Conservation (phyloP, 2,888 invertebrate species). For the Branchinecta sandiegonensis region DNA sequence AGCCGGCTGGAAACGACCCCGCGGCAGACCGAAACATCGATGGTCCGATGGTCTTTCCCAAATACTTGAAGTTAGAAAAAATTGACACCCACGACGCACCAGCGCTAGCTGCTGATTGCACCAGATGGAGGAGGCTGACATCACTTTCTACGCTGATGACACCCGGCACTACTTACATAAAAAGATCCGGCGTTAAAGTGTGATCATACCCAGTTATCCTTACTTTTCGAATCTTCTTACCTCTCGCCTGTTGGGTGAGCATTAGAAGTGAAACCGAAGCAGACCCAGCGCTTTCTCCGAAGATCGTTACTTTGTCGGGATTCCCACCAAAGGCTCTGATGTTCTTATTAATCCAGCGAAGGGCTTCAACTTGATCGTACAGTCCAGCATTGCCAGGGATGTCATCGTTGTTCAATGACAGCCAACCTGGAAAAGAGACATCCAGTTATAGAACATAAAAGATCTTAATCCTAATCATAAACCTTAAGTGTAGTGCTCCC, state of each 20-base stretch:
- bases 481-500: not conserved
- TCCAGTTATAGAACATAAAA: no score
- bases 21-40: no score
- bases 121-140: no score
- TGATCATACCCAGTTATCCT: no score
- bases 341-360: slow-evolving; percentile 28
- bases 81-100: no score
- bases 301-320: slow-evolving; percentile 26
- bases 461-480: not conserved
- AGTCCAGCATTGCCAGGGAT: slow-evolving; percentile 29
- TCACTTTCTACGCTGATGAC: no score
- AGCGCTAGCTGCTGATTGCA: no score
- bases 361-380: slow-evolving; percentile 32
- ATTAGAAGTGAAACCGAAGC: slow-evolving; percentile 26
- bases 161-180: no score
- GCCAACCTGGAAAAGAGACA: slow-evolving; percentile 24
- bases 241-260: slow-evolving; percentile 22
- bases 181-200: no score
- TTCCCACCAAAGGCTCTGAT: slow-evolving; percentile 28
- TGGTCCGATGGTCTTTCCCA: no score
- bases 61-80: no score
- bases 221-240: not conserved
- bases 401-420: slow-evolving; percentile 26
- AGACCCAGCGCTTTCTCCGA: slow-evolving; percentile 27
- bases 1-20: no score